A percentile compares a stretch with the other conserved stretches of the same genome.
Evolutionary conservation across 2,113 vertebrate genomes (phyloP).

Genomic region (Solea senegalensis): DNA sequence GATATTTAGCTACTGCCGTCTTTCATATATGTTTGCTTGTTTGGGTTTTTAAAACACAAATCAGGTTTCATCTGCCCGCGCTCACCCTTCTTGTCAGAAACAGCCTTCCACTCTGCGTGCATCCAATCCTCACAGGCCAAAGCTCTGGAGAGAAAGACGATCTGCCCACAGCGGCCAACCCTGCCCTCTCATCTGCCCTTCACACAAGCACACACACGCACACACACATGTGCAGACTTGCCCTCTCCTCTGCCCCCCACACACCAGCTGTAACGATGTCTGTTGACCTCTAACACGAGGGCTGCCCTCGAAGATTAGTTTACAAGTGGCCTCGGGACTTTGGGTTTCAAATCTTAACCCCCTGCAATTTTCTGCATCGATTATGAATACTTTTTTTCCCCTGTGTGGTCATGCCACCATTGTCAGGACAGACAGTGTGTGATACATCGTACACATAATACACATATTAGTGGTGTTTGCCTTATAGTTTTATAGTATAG

Average conservation of each 20-base stretch:
- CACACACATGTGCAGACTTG: slow-evolving; percentile 43
- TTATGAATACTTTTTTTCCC: slow-evolving; percentile 40
- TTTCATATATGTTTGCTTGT: slow-evolving; percentile 9
- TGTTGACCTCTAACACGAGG: slow-evolving; percentile 81
- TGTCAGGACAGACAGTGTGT: slow-evolving; percentile 2
- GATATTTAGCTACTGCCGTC: no score
- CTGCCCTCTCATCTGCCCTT: slow-evolving; percentile 79
- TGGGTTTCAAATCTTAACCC: slow-evolving; percentile 65
- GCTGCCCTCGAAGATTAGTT: slow-evolving; percentile 77
- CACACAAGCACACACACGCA: slow-evolving; percentile 55
- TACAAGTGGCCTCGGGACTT: slow-evolving; percentile 76
- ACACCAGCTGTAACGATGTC: slow-evolving; percentile 75
- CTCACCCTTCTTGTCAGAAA: slow-evolving; percentile 24
- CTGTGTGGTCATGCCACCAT: slow-evolving; percentile 27
- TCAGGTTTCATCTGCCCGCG: slow-evolving; percentile 9
- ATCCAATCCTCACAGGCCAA: slow-evolving; percentile 62
- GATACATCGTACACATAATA: not conserved
- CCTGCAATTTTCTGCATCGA: slow-evolving; percentile 64
- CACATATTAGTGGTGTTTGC: not conserved
- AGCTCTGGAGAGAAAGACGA: slow-evolving; percentile 78
- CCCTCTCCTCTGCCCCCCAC: slow-evolving; percentile 74
- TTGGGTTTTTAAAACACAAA: slow-evolving; percentile 37
- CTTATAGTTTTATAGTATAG: not conserved
- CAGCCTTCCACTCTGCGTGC: slow-evolving; percentile 29
- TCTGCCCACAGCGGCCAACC: slow-evolving; percentile 72